phyloP scores from a whole-genome alignment of 2,113 vertebrate genomes.

The Panthera tigris region DNA sequence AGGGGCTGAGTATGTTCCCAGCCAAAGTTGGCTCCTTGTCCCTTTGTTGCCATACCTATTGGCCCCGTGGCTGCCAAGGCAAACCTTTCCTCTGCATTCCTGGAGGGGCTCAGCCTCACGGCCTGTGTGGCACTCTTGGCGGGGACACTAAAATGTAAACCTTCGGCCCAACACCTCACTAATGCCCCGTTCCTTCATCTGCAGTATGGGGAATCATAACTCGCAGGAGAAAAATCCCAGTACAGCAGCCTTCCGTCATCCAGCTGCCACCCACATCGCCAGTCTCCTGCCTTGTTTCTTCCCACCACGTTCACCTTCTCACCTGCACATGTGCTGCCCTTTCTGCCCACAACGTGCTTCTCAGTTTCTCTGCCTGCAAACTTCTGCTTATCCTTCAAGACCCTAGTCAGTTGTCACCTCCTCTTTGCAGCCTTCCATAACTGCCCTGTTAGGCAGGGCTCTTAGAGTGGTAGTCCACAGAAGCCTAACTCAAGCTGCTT shows the following conservation, averaged over 20 bases:
- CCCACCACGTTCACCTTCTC: not conserved
- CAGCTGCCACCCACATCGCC: not conserved
- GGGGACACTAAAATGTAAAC: not conserved
- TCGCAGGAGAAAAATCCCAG: not conserved
- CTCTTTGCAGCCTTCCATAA: not conserved
- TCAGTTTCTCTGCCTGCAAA: not conserved
- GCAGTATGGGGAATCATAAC: not conserved
- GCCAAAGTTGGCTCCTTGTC: not conserved
- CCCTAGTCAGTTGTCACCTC: not conserved
- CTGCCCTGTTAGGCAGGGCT: not conserved
- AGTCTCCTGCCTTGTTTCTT: not conserved
- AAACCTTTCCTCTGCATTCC: not conserved
- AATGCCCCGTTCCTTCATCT: not conserved
- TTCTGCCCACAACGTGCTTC: not conserved
- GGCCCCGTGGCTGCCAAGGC: not conserved
- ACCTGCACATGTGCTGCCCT: not conserved
- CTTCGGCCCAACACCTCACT: not conserved
- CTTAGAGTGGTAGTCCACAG: not conserved
- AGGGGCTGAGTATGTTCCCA: too few relatives aligned
- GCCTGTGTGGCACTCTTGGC: not conserved
- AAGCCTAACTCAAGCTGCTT: not conserved
- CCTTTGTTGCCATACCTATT: not conserved
- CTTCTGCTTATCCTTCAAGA: not conserved
- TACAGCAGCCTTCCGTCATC: not conserved
- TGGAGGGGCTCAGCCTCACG: not conserved